Evolutionary conservation across 1,140 invertebrate genomes (phyloP), one percentile per base, ranked within the genome.

Genomic region (Choristoneura fumiferana): DNA sequence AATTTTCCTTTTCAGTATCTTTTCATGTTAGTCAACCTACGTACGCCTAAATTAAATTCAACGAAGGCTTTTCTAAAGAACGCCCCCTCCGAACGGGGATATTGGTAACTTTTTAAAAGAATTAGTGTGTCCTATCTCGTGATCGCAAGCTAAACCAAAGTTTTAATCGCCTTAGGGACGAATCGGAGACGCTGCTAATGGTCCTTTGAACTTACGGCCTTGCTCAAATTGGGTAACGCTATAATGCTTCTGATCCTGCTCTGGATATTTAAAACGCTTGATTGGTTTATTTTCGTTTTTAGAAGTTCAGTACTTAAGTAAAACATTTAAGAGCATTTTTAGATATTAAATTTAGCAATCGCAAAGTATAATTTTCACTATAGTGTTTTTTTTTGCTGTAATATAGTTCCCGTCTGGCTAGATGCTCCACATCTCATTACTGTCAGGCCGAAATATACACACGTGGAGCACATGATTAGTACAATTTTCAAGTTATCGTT

Each of bases 101-200:
- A 13, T 49, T 18, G 10, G 8, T 8, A 49, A 49, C 43, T 49
- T 49, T 13, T 13, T 49, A 49, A 49, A 49, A 49, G 43, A 49
- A 49, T 49, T 49, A 49, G 43, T 33, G 18, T 49, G 2, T 10
- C 43, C 29, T 49, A 49, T 49, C 43, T 49, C 17, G 43, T 49
- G 17, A 33, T 49, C 10, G 18, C 43, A 18, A 49, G 40, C 40
- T 18, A 43, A 22, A 49, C 10, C 43, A 49, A 49, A 49, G 43
- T 49, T 49, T 18, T 49, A 49, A 49, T 49, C 43, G 43, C 10
- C 22, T 9, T 6, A 12, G 17, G 17, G 18, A 8, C 43, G 18
- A 49, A 49, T 49, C 43, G 43, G 22, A 29, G 43, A 22, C 40
- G 22, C n/a, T 18, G 22, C 43, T 49, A 49, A 49, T 49, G 43